These are phyloP conservation scores for Egretta garzetta DNA, from an alignment of 2,113 vertebrate species.

Conservation along the genomic window DNA sequence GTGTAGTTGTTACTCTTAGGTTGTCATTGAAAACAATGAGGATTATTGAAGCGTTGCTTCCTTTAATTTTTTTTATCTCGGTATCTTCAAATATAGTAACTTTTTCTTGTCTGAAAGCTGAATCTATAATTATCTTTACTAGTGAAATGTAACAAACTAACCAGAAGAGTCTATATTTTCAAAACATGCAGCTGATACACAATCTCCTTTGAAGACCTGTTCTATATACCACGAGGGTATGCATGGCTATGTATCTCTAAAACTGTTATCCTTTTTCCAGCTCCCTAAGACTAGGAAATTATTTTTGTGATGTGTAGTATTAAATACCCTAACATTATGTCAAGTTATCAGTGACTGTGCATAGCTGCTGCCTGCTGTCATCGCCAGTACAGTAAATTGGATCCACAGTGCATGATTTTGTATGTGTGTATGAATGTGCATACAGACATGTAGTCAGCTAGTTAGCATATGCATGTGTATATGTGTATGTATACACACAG, in stretches of 20 bases:
- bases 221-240: too few species aligned
- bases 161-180: not conserved
- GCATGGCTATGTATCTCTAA: not conserved
- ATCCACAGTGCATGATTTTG: not conserved
- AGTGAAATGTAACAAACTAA: not conserved
- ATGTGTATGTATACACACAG: not conserved
- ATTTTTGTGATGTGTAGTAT: not conserved
- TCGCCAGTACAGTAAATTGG: not conserved
- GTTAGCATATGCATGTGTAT: not conserved
- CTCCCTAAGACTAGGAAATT: not conserved
- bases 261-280: not conserved
- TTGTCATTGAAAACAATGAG: not conserved
- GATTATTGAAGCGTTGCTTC: not conserved
- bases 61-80: not conserved
- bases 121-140: not conserved
- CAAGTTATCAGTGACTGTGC: not conserved
- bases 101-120: not conserved
- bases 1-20: not conserved
- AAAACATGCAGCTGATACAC: not conserved
- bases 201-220: not conserved
- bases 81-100: not conserved
- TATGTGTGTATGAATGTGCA: not conserved
- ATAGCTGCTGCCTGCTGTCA: not conserved
- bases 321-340: too few species aligned
- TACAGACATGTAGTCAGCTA: not conserved